phyloP scores from a whole-genome alignment of 1,140 invertebrate genomes.

The Chlorops oryzae region DNA sequence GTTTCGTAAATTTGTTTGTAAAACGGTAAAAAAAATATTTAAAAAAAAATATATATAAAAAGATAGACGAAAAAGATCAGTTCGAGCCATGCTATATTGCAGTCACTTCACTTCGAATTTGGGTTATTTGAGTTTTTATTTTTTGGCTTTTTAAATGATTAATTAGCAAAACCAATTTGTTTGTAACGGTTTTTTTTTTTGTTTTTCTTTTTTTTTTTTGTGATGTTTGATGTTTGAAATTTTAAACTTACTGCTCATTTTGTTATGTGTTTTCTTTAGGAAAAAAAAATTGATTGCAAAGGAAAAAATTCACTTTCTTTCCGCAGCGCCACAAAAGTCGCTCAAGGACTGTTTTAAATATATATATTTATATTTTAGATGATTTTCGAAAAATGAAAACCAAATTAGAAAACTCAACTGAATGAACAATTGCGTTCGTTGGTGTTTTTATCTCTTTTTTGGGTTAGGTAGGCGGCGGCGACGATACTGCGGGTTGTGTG shows the following conservation, averaged over 20 bases:
- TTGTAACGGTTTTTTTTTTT: constrained; percentile 2
- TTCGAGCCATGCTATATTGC: no score
- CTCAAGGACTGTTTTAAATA: not conserved
- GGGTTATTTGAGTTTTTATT: no score
- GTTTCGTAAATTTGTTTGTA: no score
- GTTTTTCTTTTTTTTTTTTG: constrained; percentile 3
- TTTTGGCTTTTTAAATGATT: constrained; percentile 9
- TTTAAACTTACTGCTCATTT: constrained; percentile 23
- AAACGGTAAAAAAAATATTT: no score
- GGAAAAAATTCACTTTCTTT: no score
- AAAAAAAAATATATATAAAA: no score
- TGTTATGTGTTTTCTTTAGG: not conserved
- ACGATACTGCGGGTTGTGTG: not conserved
- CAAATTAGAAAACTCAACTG: constrained; percentile 9
- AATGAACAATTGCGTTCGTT: constrained; percentile 6
- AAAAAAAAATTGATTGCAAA: not conserved
- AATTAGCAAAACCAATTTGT: constrained; percentile 1
- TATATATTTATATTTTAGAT: constrained; percentile 11
- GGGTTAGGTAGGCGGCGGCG: not conserved
- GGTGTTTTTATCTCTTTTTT: not conserved
- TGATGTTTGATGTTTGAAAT: no score
- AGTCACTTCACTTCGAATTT: no score
- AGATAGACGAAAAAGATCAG: no score
- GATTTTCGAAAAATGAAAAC: no score
- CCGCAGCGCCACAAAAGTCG: not conserved